Percentiles rank a stretch among this genome's conserved stretches.
Evolutionary conservation across 2,888 invertebrate genomes (phyloP).

Genomic region (Creontiades dilutus): DNA sequence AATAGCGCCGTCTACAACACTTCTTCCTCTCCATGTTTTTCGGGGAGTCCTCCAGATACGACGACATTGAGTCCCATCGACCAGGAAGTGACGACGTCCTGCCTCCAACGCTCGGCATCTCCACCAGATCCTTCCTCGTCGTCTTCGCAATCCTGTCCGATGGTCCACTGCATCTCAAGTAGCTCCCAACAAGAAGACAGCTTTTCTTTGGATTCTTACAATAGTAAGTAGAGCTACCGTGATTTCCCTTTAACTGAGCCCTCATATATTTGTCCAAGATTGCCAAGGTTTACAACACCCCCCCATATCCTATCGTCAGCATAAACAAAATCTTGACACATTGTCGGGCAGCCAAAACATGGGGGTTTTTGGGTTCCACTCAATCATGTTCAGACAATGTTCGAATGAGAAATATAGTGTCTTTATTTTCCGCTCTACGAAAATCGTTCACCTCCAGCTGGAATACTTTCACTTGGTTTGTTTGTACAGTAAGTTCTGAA

Average conservation of each 20-base stretch:
- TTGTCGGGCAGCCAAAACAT: too few relatives aligned
- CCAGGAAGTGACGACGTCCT: constrained; percentile 74
- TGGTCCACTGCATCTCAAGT: constrained; percentile 93
- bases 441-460: too few relatives aligned
- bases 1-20: constrained; percentile 78
- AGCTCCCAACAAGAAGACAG: constrained; percentile 81
- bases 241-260: constrained; percentile 2
- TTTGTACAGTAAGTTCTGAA: too few relatives aligned
- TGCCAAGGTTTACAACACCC: too few relatives aligned
- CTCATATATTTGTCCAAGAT: too few relatives aligned
- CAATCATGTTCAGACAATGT: too few relatives aligned
- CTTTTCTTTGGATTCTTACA: constrained; percentile 72
- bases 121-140: constrained; percentile 72
- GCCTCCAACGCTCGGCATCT: constrained; percentile 76
- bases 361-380: too few relatives aligned
- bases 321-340: too few relatives aligned
- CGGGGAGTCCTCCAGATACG: constrained; percentile 88
- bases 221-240: constrained; percentile 52
- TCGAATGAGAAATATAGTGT: too few relatives aligned
- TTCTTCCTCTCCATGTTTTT: constrained; percentile 71
- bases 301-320: too few relatives aligned
- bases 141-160: constrained; percentile 79
- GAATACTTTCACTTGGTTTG: too few relatives aligned
- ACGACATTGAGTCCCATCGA: constrained; percentile 91
- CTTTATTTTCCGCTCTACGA: too few relatives aligned